Percentiles rank a stretch among this genome's conserved stretches.
Conservation (phyloP, 64 coral and sea anemone genomes). For the Montipora foliosa region DNA sequence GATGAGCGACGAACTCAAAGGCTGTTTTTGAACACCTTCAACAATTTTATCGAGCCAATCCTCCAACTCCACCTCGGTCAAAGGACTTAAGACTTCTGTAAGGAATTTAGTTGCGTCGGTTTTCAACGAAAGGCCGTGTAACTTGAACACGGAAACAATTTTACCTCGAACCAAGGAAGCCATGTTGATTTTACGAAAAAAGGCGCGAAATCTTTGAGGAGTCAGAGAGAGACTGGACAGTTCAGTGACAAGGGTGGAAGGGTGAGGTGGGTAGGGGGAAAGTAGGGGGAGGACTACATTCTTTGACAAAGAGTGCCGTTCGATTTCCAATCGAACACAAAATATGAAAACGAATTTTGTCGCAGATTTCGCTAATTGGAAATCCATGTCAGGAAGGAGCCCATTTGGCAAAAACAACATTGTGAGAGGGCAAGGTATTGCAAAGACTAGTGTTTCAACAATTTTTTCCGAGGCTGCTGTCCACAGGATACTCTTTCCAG, state of each 20-base stretch:
- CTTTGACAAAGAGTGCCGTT: too few relatives aligned
- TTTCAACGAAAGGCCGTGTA: conserved; percentile 92
- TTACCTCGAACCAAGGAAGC: conserved; percentile 73
- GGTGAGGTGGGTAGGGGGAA: not conserved
- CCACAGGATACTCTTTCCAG: too few relatives aligned
- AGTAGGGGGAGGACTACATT: too few relatives aligned
- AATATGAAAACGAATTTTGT: too few relatives aligned
- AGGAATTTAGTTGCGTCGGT: conserved; percentile 92
- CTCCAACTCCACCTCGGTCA: conserved; percentile 87
- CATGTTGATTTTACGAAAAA: conserved; percentile 77
- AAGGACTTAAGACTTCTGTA: conserved; percentile 79
- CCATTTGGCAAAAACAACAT: too few relatives aligned
- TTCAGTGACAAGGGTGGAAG: not conserved
- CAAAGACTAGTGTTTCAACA: too few relatives aligned
- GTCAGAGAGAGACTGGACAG: not conserved
- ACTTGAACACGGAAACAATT: conserved; percentile 84
- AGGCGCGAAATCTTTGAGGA: conserved; percentile 65
- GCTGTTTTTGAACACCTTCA: conserved; percentile 93
- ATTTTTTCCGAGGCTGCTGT: too few relatives aligned
- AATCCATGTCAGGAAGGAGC: too few relatives aligned
- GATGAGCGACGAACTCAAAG: conserved; percentile 78
- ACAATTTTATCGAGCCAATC: conserved; percentile 97
- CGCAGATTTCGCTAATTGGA: too few relatives aligned
- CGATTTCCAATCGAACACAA: too few relatives aligned
- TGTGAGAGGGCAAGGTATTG: too few relatives aligned